A percentile compares a stretch with the other conserved stretches of the same genome.
Evolutionary conservation across 1,140 invertebrate species (phyloP).

Genomic region (Elymnias hypermnestra): DNA sequence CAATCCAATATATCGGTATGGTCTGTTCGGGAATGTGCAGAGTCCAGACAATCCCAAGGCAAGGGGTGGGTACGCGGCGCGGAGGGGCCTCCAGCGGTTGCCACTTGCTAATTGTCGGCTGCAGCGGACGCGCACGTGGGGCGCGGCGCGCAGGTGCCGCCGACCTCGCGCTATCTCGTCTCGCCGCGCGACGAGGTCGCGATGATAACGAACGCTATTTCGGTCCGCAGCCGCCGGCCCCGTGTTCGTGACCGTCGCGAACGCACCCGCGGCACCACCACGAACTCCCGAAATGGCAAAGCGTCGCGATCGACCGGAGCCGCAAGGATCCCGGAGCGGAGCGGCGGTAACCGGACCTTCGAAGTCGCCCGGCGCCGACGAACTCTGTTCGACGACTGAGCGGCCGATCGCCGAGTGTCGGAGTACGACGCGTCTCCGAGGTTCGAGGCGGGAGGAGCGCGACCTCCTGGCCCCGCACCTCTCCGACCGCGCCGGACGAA

Average conservation of each 20-base stretch:
- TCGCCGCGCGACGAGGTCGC: constrained; percentile 65
- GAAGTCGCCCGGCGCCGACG: constrained; percentile 27
- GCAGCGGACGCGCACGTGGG: constrained; percentile 54
- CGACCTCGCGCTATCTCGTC: constrained; percentile 71
- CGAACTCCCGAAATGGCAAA: constrained; percentile 41
- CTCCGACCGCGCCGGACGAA: constrained; percentile 44
- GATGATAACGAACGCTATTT: constrained; percentile 69
- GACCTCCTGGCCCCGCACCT: constrained; percentile 52
- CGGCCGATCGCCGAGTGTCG: constrained; percentile 23
- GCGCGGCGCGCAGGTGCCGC: constrained; percentile 62
- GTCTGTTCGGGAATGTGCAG: constrained; percentile 12
- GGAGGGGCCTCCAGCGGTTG: constrained; percentile 20
- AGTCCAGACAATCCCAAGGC: constrained; percentile 11
- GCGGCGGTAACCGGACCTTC: constrained; percentile 39
- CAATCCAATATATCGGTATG: background rate
- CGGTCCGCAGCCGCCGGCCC: constrained; percentile 43
- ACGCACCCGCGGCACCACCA: constrained; percentile 51
- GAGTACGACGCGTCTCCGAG: constrained; percentile 39
- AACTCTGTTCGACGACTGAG: constrained; percentile 52
- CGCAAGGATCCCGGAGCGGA: constrained; percentile 26
- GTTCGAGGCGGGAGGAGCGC: constrained; percentile 51
- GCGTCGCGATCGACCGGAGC: constrained; percentile 28
- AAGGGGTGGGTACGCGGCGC: constrained; percentile 10
- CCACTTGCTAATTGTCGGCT: constrained; percentile 40
- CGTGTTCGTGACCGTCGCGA: constrained; percentile 50